Evolutionary conservation across 2,113 vertebrate genomes (phyloP).

Genomic region (Myotis brandtii): DNA sequence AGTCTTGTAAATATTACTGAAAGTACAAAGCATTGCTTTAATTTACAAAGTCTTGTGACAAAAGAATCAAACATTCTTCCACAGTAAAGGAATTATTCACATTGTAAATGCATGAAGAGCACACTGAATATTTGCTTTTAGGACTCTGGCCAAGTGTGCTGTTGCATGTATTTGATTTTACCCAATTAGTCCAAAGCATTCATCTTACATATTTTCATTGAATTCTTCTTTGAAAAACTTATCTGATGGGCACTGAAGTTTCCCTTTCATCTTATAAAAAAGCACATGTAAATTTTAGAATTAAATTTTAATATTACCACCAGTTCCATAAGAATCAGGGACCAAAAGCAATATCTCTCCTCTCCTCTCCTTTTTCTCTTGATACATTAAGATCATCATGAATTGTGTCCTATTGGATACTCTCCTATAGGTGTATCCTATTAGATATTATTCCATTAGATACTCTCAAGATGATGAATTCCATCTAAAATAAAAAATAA

Average conservation of each 20-base stretch:
- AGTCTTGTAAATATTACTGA: neutral
- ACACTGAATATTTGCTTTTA: neutral
- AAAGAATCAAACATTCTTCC: constrained; percentile 14
- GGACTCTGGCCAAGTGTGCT: neutral
- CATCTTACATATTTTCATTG: constrained; percentile 4
- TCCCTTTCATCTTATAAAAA: constrained; percentile 60
- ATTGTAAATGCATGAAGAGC: neutral
- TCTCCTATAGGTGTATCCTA: neutral
- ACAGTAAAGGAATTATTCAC: neutral
- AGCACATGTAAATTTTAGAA: constrained; percentile 31
- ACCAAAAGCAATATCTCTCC: neutral
- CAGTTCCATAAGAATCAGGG: neutral
- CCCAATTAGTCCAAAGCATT: neutral
- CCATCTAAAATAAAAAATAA: neutral
- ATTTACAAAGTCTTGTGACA: neutral
- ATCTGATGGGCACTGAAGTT: constrained; percentile 16
- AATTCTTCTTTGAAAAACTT: constrained; percentile 52
- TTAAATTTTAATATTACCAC: constrained; percentile 55
- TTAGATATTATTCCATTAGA: neutral
- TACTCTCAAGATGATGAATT: neutral
- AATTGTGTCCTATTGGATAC: neutral
- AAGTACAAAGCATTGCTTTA: neutral
- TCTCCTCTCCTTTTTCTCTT: neutral
- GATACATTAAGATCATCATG: neutral
- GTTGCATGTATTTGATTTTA: neutral